phyloP scores from a whole-genome alignment of 2,113 vertebrate genomes.

The Gallinago jamesoni region DNA sequence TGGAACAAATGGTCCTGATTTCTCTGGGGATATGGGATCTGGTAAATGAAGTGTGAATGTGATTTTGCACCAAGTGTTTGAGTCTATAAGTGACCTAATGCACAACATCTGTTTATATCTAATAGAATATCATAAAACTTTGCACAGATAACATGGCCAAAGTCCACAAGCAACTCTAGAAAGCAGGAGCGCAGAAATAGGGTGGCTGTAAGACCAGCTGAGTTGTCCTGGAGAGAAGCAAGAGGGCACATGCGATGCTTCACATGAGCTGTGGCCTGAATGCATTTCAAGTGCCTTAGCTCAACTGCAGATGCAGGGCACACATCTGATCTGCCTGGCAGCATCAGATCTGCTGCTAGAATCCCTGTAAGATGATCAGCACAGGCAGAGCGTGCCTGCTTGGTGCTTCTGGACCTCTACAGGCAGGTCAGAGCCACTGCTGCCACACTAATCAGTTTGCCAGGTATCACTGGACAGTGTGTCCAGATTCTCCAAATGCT shows the following conservation, averaged over 20 bases:
- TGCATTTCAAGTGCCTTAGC: neutral
- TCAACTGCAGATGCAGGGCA: neutral
- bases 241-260: fast-evolving
- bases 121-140: neutral
- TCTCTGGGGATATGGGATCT: neutral
- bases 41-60: neutral
- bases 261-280: neutral
- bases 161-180: neutral
- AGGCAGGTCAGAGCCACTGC: neutral
- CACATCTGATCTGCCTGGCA: neutral
- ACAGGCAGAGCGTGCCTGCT: neutral
- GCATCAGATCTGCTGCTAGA: neutral
- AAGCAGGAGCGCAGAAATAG: fast-evolving
- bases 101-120: neutral
- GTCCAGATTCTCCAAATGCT: neutral
- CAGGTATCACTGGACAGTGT: fast-evolving
- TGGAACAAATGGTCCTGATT: neutral
- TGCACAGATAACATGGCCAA: neutral
- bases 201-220: fast-evolving
- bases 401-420: neutral
- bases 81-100: neutral
- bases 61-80: neutral
- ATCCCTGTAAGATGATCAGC: neutral
- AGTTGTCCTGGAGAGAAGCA: neutral
- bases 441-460: neutral